phyloP scores from a whole-genome alignment of 2,888 invertebrate genomes.

The Achlya flavicornis region DNA sequence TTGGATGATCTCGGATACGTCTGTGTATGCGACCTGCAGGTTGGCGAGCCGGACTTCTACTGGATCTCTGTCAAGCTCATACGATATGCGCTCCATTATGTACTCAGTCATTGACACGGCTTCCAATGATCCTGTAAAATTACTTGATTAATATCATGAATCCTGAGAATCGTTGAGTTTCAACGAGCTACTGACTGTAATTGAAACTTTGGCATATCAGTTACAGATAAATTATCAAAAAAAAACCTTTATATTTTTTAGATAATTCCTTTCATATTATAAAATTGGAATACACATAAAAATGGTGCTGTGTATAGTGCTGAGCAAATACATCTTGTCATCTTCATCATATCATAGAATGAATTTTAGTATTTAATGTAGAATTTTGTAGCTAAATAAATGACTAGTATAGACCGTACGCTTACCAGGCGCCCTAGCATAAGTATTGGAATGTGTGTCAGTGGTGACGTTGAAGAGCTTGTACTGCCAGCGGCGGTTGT shows the following conservation, averaged over 20 bases:
- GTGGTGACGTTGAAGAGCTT: conserved; percentile 79
- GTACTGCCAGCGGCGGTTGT: conserved; percentile 70
- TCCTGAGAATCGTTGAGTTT: too few species aligned
- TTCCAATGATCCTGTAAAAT: conserved; percentile 84
- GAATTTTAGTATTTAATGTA: too few species aligned
- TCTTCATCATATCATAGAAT: too few species aligned
- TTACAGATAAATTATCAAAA: too few species aligned
- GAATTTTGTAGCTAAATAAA: too few species aligned
- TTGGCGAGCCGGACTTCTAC: conserved; percentile 73
- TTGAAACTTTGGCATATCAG: too few species aligned
- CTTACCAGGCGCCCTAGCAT: conserved; percentile 87
- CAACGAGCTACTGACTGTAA: too few species aligned
- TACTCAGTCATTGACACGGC: conserved; percentile 85
- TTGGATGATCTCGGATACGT: conserved; percentile 54
- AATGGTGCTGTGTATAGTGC: too few species aligned
- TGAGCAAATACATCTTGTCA: too few species aligned
- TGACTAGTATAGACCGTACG: neutral
- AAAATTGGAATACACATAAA: too few species aligned
- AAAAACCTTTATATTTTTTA: too few species aligned
- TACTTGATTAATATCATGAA: neutral
- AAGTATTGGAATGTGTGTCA: conserved; percentile 86
- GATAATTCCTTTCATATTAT: too few species aligned
- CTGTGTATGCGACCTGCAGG: conserved; percentile 69
- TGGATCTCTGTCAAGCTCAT: conserved; percentile 81
- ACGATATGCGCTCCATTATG: conserved; percentile 87